Evolutionary conservation across 2,888 invertebrate genomes (phyloP), one percentile per base, ranked within the genome.

Genomic region (Cancer borealis): DNA sequence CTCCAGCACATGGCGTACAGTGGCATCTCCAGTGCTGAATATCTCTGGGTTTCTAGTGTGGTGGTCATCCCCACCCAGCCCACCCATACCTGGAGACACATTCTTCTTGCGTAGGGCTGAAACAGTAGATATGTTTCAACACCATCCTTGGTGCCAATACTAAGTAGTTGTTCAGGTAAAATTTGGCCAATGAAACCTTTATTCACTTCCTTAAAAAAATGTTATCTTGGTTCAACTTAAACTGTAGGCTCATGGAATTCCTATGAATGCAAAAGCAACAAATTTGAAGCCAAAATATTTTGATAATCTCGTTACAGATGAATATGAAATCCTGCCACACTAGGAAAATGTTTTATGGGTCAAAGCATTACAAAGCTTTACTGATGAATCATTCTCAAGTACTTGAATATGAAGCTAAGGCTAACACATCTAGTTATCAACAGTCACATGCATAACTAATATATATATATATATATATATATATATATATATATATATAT

Each of bases 21-120:
- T 98, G 1, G 98, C 99, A 97, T 99, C 99, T 0, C 99, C 98
- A 97, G 98, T 97, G 93, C 99, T 99, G 97, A 99, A 99, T 89
- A 99, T 97, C 97, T 99, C 99, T 0, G 99, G 99, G 12, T 95
- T 92, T 89, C 94, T 91, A 47, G 95, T 92, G 45, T 93, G 92
- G 88, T 95, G 95, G 79, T 84, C 98, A 97, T 3, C 98, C 98
- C 96, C 98, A 98, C 95, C 95, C 92, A 97, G 97, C 0, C 98
- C 99, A 0, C 98, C 98, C 0, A 99, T 99, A 0, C 99, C 99
- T 0, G 99, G 99, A 0, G 99, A 98, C 0, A 99, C 99, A 97
- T 99, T 99, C 97, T 99, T 99, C 97, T 99, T 99, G 88, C 99
- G 97, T 95, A 99, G 96, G 0, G 98, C 98, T 97, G 96, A 8